Base-by-base conservation (phyloP, 2,113 vertebrate species). In the Anhinga rufa region DNA sequence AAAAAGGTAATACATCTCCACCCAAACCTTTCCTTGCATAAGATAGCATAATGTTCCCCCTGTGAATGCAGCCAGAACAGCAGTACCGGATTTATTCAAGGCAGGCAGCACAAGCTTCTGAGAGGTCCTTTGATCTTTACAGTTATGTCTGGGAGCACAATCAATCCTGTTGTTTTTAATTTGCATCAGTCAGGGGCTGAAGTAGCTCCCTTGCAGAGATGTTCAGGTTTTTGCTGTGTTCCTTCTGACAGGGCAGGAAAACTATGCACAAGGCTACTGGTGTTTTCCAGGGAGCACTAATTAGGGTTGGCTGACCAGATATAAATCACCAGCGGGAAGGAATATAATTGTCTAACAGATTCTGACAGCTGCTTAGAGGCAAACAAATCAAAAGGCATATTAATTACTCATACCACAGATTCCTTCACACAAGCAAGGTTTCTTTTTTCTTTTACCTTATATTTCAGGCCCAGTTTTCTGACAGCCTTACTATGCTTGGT, bases 11-110 rank as follows among this genome's bases (percentile, higher is more conserved):
- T 14, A 54, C 11, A 18, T 29, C 54, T 82, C 36, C 20, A 58
- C 38, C 58, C 49, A 69, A 82, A 46, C 28, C 51, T 88, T 54
- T 32, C 15, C 21, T 40, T 46, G 7, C 13, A 11, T 31, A 26
- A 68, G 4, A 29, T 1, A 31, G 28, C 1, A 1, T 22, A 17
- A 69, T 13, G 7, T 49, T 20, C 18, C 24, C 49, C 15, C n/a
- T 34, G n/a, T 46, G 49, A 60, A 65, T 42, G 29, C 0, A 0
- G 18, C 22, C 13, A 4, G 65, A 69, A 36, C 1, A 2, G n/a
- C 25, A 60, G 22, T 10, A 7, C 17, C 10, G n/a, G 40, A 55
- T 74, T 82, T 82, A 70, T 75, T 79, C 60, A 36, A 71, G 64
- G 34, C 44, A 78, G 44, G 17, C 14, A 78, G 19, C n/a, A 9